Conservation (phyloP, 2,113 vertebrate genomes). For the Cygnus buccinator region DNA sequence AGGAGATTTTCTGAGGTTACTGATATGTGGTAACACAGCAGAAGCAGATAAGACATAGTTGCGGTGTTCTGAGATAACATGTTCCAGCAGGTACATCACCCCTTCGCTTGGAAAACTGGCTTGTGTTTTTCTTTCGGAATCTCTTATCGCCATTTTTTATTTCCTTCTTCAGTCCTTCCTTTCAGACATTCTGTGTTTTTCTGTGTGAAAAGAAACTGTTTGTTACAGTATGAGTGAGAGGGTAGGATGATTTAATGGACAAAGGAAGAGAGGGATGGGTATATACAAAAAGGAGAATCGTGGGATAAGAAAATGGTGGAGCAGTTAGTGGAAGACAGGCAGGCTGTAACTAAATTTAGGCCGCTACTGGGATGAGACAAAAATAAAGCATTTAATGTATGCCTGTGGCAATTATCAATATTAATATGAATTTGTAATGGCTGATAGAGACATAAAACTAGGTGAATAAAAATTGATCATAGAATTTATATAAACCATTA, state of each 20-base stretch:
- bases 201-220: neutral
- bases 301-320: neutral
- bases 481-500: neutral
- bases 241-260: neutral
- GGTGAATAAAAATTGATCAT: slow-evolving; percentile 30
- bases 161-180: neutral
- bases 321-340: neutral
- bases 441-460: slow-evolving; percentile 2
- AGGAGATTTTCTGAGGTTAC: neutral
- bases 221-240: neutral
- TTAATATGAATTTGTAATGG: neutral
- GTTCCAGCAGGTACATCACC: neutral
- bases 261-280: neutral
- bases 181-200: neutral
- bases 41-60: neutral
- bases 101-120: neutral
- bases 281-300: neutral
- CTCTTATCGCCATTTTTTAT: neutral
- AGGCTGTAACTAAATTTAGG: neutral
- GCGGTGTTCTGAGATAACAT: neutral
- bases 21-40: neutral
- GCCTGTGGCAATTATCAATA: neutral
- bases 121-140: neutral
- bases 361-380: neutral
- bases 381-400: neutral